Conservation (phyloP, 1,140 invertebrate species). For the Nasonia longicornis region DNA sequence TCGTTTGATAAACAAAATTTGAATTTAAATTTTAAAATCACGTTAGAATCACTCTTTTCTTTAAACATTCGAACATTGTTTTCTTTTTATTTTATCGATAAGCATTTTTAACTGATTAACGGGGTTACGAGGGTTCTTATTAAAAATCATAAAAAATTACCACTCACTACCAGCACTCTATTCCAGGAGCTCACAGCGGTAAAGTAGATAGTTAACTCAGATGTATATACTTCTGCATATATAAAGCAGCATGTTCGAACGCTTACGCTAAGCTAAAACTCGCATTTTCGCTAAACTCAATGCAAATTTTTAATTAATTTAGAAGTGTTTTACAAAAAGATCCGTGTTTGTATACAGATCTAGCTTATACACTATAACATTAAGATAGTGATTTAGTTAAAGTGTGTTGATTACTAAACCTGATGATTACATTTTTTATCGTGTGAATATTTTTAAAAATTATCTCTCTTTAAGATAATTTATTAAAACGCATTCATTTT, state of each 20-base stretch:
- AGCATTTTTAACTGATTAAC: background rate
- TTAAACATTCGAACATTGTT: too few species aligned
- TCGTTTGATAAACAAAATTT: too few species aligned
- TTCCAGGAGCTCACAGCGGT: constrained; percentile 55
- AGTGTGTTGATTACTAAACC: background rate
- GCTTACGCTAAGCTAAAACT: constrained; percentile 6
- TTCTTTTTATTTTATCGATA: too few species aligned
- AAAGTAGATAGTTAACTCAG: constrained; percentile 56
- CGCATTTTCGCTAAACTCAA: background rate
- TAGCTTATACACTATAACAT: background rate
- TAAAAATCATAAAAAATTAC: constrained; percentile 45
- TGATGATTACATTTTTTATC: background rate
- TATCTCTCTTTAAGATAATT: background rate
- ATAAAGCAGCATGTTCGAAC: constrained; percentile 12
- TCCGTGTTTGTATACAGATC: background rate
- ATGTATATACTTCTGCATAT: constrained; percentile 14
- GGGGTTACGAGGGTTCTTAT: background rate
- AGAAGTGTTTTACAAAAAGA: background rate
- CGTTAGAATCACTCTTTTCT: too few species aligned
- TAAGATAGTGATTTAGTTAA: background rate
- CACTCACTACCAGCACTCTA: constrained; percentile 45
- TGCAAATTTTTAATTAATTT: background rate
- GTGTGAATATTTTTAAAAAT: background rate
- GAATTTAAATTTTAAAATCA: too few species aligned
- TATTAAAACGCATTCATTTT: too few species aligned